phyloP scores from a whole-genome alignment of 2,113 vertebrate genomes.

The Emydocephalus ijimae region DNA sequence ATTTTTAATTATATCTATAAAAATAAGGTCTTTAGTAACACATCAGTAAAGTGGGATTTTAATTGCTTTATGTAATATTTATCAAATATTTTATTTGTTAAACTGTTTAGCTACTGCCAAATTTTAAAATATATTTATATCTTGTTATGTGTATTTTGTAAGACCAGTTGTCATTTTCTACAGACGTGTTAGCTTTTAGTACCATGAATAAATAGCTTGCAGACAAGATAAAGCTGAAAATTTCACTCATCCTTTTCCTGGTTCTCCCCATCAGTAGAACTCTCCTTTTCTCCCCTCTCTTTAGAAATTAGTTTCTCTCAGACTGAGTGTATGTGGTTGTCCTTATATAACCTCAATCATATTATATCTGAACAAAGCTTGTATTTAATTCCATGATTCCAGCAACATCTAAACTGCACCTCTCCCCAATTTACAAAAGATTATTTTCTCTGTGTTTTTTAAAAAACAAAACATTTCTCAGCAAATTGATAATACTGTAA shows the following conservation, averaged over 20 bases:
- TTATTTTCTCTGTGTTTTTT: background rate
- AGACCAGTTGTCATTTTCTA: background rate
- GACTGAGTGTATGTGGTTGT: background rate
- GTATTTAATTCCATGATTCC: background rate
- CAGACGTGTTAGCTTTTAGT: background rate
- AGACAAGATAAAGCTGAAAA: background rate
- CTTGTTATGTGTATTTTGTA: background rate
- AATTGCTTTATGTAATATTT: background rate
- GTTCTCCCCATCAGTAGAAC: background rate
- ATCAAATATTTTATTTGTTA: background rate
- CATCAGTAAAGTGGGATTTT: background rate
- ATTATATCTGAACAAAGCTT: background rate
- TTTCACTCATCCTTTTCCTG: background rate
- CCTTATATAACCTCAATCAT: background rate
- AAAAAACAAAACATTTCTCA: background rate
- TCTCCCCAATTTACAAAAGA: background rate
- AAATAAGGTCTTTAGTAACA: background rate
- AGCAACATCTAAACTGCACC: constrained; percentile 18
- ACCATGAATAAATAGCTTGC: background rate
- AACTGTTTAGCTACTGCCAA: background rate
- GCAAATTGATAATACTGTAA: constrained; percentile 19
- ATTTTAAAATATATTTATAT: background rate
- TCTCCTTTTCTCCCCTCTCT: background rate
- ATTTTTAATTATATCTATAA: background rate
- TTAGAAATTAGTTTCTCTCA: background rate